A percentile compares a stretch with the other conserved stretches of the same genome.
Evolutionary conservation across 2,888 invertebrate genomes (phyloP).

Genomic region (Pristionchus fissidentatus): DNA sequence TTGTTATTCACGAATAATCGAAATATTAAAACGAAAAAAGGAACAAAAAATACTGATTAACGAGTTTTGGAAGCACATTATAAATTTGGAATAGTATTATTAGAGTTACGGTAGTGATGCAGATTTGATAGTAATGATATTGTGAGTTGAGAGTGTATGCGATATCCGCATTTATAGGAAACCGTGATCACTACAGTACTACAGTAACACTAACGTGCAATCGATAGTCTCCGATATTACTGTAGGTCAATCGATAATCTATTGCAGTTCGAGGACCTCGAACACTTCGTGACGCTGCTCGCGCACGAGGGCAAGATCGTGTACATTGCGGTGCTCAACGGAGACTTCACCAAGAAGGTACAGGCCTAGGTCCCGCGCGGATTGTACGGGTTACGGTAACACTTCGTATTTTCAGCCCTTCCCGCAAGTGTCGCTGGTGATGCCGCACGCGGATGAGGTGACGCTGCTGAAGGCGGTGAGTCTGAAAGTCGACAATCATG

Average conservation of each 20-base stretch:
- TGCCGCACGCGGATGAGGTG: slow-evolving; percentile 62
- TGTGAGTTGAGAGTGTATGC: too few species aligned
- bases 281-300: slow-evolving; percentile 77
- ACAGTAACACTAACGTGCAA: too few species aligned
- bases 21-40: too few species aligned
- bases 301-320: slow-evolving; percentile 80
- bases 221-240: too few species aligned
- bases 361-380: background rate
- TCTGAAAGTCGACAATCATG: background rate
- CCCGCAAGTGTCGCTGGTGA: slow-evolving; percentile 60
- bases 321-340: slow-evolving; percentile 81
- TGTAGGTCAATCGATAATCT: too few species aligned
- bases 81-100: too few species aligned
- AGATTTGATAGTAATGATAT: too few species aligned
- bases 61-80: background rate
- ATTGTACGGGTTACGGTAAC: background rate
- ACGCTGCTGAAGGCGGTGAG: slow-evolving; percentile 63
- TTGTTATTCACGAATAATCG: too few species aligned
- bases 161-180: too few species aligned
- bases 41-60: background rate
- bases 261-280: slow-evolving; percentile 70
- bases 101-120: too few species aligned
- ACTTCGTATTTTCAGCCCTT: slow-evolving; percentile 56
- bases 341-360: slow-evolving; percentile 79
- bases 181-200: too few species aligned